These are phyloP conservation scores for Dendrocincla fuliginosa DNA, from an alignment of 2,797 vertebrate genomes.

Conservation along the genomic window DNA sequence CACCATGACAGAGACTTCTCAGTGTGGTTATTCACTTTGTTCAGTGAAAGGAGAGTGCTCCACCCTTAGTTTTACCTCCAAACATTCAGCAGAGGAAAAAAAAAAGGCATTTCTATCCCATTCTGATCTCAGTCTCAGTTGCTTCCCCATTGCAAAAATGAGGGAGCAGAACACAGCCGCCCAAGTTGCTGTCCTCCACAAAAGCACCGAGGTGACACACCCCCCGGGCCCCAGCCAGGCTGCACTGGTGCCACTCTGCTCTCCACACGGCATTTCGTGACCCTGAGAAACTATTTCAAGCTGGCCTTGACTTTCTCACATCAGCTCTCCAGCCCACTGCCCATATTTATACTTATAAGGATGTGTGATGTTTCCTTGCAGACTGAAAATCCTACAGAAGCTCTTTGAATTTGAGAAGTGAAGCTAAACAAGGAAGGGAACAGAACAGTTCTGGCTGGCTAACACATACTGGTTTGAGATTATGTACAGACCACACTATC, in stretches of 20 bases:
- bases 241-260: neutral
- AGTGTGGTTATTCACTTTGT: neutral
- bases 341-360: neutral
- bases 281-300: neutral
- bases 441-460: neutral
- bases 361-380: neutral
- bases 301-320: neutral
- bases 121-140: neutral
- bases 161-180: neutral
- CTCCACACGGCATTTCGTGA: neutral
- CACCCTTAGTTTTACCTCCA: neutral
- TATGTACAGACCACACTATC: neutral
- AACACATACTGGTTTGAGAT: neutral
- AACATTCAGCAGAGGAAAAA: neutral
- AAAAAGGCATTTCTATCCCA: neutral
- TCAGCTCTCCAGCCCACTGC: neutral
- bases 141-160: neutral
- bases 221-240: accelerated
- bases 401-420: neutral
- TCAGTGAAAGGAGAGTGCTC: neutral
- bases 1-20: neutral
- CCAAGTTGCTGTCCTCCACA: neutral
- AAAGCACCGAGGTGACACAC: neutral
- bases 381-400: conserved; percentile 29
- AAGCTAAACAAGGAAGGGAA: conserved; percentile 16